Percentiles rank a stretch among this genome's conserved stretches.
These are phyloP conservation scores for Guaruba guarouba DNA, from an alignment of 2,113 vertebrate genomes.

Conservation along the genomic window DNA sequence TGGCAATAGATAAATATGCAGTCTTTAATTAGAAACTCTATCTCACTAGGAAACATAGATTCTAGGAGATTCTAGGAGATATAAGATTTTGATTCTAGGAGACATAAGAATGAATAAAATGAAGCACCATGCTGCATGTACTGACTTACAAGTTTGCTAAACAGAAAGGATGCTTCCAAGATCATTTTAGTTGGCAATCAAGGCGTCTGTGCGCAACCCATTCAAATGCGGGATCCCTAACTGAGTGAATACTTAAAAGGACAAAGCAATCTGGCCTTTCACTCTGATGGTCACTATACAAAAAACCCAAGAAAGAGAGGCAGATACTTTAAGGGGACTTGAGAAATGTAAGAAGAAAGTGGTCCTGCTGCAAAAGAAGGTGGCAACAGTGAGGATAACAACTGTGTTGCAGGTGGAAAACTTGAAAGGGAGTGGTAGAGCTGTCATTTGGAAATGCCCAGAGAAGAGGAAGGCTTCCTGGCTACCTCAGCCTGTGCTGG, in stretches of 20 bases:
- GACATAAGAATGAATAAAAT: neutral
- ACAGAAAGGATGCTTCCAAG: neutral
- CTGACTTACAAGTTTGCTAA: neutral
- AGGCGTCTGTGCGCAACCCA: neutral
- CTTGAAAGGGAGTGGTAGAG: neutral
- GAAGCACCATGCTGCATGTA: neutral
- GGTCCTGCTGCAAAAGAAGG: neutral
- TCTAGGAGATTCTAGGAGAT: neutral
- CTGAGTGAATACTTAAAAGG: neutral
- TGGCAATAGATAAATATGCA: neutral
- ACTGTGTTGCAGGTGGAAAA: neutral
- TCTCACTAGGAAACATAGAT: neutral
- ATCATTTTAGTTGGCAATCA: neutral
- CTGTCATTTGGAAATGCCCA: neutral
- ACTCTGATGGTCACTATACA: neutral
- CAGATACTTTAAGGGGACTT: rapidly evolving
- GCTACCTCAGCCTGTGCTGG: rapidly evolving
- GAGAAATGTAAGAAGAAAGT: neutral
- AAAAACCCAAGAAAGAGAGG: rapidly evolving
- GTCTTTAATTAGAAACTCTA: conserved; percentile 1
- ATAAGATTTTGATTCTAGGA: neutral
- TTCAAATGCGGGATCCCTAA: neutral
- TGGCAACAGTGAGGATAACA: neutral
- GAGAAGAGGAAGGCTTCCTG: neutral
- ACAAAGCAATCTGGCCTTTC: neutral